Evolutionary conservation across 23 tunicate genomes (phyloP).

Genomic region (Halocynthia roretzi): DNA sequence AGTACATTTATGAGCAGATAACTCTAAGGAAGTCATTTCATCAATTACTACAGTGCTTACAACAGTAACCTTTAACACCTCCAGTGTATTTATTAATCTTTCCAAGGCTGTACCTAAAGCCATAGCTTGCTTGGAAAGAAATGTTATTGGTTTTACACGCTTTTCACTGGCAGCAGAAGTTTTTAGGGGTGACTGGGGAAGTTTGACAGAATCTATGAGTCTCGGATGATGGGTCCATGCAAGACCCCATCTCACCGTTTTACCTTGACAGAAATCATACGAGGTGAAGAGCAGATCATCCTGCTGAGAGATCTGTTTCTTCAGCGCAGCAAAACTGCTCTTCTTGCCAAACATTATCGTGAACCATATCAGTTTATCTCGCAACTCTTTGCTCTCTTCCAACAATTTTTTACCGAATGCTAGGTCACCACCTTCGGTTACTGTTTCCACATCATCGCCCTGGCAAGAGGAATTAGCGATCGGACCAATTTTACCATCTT

Average conservation of each 20-base stretch:
- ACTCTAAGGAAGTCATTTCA: neutral
- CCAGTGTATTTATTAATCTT: neutral
- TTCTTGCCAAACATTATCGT: conserved; percentile 88
- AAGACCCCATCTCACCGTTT: conserved; percentile 86
- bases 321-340: conserved; percentile 32
- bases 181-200: conserved; percentile 2
- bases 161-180: neutral
- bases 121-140: neutral
- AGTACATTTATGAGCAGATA: neutral
- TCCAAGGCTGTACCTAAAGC: neutral
- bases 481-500: conserved; percentile 20
- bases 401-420: conserved; percentile 47
- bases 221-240: conserved; percentile 53
- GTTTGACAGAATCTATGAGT: conserved; percentile 13
- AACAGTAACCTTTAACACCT: neutral
- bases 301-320: conserved; percentile 3
- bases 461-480: conserved; percentile 62
- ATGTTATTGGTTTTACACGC: conserved; percentile 4
- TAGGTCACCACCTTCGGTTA: conserved; percentile 65
- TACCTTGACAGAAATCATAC: conserved; percentile 88
- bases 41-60: neutral
- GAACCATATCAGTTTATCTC: conserved; percentile 35
- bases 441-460: conserved; percentile 34
- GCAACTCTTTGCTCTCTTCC: conserved; percentile 34
- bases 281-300: conserved; percentile 3